Percentiles rank a stretch among this genome's conserved stretches.
Conservation (phyloP, 1,140 invertebrate genomes). For the Caenorhabditis elegans region DNA sequence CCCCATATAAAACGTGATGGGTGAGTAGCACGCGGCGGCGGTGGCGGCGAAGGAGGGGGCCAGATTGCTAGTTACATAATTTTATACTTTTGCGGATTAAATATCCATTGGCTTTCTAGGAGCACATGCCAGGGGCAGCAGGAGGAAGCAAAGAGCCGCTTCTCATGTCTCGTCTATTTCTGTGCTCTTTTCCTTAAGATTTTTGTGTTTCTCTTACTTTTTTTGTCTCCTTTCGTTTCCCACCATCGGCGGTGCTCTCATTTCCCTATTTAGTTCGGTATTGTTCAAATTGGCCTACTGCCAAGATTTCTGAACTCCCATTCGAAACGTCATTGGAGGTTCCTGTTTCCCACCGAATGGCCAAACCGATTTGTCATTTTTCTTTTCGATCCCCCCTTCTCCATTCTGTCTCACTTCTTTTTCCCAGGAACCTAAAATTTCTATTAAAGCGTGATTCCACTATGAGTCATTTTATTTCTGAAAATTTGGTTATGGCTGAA, state of each 20-base stretch:
- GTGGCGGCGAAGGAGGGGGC: neutral
- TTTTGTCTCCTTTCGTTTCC: neutral
- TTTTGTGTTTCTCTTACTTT: conserved; percentile 26
- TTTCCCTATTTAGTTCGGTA: neutral
- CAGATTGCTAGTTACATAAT: conserved; percentile 33
- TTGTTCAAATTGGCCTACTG: neutral
- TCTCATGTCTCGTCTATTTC: conserved; percentile 26
- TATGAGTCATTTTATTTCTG: too few relatives aligned
- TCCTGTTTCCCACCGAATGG: neutral
- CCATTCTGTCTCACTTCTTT: too few relatives aligned
- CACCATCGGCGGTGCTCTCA: neutral
- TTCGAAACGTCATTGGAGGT: neutral
- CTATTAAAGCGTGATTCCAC: too few relatives aligned
- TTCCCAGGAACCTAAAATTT: too few relatives aligned
- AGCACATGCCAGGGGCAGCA: conserved; percentile 25
- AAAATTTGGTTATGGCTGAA: too few relatives aligned
- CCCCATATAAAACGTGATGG: neutral
- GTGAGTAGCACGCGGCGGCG: neutral
- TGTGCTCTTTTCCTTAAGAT: conserved; percentile 7
- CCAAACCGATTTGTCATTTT: neutral
- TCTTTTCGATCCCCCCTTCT: too few relatives aligned
- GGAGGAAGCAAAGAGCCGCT: conserved; percentile 25
- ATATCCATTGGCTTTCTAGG: conserved; percentile 33
- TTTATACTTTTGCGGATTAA: conserved; percentile 33
- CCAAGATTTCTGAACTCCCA: neutral